Percentiles rank a stretch among this genome's conserved stretches.
Conservation (phyloP, 2,113 vertebrate species). For the Aviceda subcristata region DNA sequence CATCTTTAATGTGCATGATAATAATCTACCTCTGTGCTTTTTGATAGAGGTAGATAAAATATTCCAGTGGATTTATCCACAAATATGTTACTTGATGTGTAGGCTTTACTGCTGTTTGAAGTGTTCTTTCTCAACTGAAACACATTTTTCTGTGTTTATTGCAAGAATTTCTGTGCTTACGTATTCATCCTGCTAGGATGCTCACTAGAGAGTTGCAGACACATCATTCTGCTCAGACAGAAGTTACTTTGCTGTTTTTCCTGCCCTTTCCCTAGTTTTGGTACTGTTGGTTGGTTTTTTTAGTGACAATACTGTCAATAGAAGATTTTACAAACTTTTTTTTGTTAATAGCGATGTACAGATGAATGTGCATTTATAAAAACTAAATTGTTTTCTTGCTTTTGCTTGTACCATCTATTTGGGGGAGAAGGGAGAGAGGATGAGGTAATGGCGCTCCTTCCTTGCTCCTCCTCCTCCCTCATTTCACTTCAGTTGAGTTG, state of each 20-base stretch:
- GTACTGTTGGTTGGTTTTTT: not conserved
- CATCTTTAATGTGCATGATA: not conserved
- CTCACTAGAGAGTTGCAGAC: not conserved
- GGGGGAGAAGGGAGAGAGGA: not conserved
- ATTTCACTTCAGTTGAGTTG: not conserved
- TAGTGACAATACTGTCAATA: not conserved
- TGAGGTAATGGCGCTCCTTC: not conserved
- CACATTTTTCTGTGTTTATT: not conserved
- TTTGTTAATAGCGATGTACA: not conserved
- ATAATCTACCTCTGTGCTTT: not conserved
- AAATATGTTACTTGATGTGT: not conserved
- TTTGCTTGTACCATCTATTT: not conserved
- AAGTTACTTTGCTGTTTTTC: not conserved
- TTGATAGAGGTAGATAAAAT: not conserved
- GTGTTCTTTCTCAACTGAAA: slow-evolving; percentile 10
- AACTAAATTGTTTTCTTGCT: not conserved
- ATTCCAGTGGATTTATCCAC: not conserved
- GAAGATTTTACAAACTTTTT: not conserved
- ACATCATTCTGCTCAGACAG: not conserved
- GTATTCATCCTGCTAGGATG: not conserved
- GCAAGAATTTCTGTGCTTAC: slow-evolving; percentile 56
- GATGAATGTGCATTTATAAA: not conserved
- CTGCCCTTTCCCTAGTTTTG: not conserved
- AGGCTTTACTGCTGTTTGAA: slow-evolving; percentile 22
- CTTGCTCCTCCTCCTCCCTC: not conserved